Conservation (phyloP, 2,888 invertebrate genomes). For the Erebia epiphron region DNA sequence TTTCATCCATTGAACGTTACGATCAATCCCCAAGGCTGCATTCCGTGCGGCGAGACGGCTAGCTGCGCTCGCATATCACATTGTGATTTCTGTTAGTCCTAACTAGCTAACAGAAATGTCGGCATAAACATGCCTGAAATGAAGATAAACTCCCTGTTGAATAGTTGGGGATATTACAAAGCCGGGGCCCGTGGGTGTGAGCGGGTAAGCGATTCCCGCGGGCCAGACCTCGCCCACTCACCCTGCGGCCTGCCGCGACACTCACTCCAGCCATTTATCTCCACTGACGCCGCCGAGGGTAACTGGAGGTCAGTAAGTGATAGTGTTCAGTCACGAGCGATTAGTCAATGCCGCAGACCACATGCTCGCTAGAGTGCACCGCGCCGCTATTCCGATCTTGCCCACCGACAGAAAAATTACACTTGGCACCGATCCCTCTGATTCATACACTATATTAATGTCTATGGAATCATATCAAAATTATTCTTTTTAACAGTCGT, state of each 20-base stretch:
- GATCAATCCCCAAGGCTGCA: slow-evolving; percentile 60
- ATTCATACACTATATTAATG: slow-evolving; percentile 20
- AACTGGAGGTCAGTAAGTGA: slow-evolving; percentile 50
- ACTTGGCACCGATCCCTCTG: slow-evolving; percentile 28
- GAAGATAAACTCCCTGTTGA: slow-evolving; percentile 65
- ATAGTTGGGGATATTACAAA: slow-evolving; percentile 63
- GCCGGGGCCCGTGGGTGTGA: slow-evolving; percentile 54
- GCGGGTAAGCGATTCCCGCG: slow-evolving; percentile 34
- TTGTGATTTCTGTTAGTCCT: slow-evolving; percentile 55
- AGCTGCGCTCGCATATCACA: slow-evolving; percentile 55
- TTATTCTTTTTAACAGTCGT: slow-evolving; percentile 22
- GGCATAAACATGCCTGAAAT: slow-evolving; percentile 63
- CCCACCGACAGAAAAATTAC: slow-evolving; percentile 30
- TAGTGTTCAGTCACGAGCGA: slow-evolving; percentile 48
- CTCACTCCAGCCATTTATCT: slow-evolving; percentile 47
- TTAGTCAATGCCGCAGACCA: slow-evolving; percentile 45
- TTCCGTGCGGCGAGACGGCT: slow-evolving; percentile 48
- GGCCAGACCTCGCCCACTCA: slow-evolving; percentile 48
- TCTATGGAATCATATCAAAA: slow-evolving; percentile 16
- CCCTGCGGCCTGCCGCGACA: slow-evolving; percentile 39
- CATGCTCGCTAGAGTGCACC: slow-evolving; percentile 36
- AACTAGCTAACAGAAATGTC: slow-evolving; percentile 53
- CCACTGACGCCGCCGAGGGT: slow-evolving; percentile 48
- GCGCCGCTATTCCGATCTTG: slow-evolving; percentile 30
- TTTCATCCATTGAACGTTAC: slow-evolving; percentile 58